Percentiles rank a stretch among this genome's conserved stretches.
These are phyloP conservation scores for Zoanthus sociatus DNA, from an alignment of 92 coral and sea anemone species.

Conservation along the genomic window DNA sequence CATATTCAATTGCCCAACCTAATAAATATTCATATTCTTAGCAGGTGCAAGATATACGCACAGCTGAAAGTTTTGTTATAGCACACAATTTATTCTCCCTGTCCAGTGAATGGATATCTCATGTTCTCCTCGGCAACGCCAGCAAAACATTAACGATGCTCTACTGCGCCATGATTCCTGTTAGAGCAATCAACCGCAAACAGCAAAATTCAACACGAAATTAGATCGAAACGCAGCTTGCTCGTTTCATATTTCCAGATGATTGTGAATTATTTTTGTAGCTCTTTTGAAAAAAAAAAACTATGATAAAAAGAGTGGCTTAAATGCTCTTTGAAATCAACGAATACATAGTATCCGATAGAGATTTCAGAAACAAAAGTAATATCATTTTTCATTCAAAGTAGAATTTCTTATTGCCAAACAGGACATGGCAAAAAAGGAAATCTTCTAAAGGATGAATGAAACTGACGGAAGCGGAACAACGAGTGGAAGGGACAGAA, in stretches of 20 bases:
- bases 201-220: neutral
- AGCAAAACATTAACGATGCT: slow-evolving; percentile 22
- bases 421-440: slow-evolving; percentile 10
- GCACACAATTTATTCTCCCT: slow-evolving; percentile 40
- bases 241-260: neutral
- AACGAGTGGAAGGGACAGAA: slow-evolving; percentile 73
- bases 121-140: slow-evolving; percentile 49
- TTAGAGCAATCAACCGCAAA: slow-evolving; percentile 11
- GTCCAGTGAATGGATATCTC: slow-evolving; percentile 46
- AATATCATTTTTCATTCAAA: slow-evolving; percentile 35
- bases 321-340: neutral
- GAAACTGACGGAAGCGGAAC: slow-evolving; percentile 43
- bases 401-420: slow-evolving; percentile 25
- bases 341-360: slow-evolving; percentile 24
- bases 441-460: slow-evolving; percentile 15
- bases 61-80: slow-evolving; percentile 50
- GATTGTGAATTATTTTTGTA: neutral
- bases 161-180: slow-evolving; percentile 6
- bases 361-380: slow-evolving; percentile 9
- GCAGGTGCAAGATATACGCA: slow-evolving; percentile 47
- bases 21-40: slow-evolving; percentile 72
- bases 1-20: slow-evolving; percentile 34
- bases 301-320: neutral
- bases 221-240: neutral
- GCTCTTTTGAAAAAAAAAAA: neutral